Evolutionary conservation across 2,113 vertebrate species (phyloP).

Genomic region (Sapayoa aenigma): DNA sequence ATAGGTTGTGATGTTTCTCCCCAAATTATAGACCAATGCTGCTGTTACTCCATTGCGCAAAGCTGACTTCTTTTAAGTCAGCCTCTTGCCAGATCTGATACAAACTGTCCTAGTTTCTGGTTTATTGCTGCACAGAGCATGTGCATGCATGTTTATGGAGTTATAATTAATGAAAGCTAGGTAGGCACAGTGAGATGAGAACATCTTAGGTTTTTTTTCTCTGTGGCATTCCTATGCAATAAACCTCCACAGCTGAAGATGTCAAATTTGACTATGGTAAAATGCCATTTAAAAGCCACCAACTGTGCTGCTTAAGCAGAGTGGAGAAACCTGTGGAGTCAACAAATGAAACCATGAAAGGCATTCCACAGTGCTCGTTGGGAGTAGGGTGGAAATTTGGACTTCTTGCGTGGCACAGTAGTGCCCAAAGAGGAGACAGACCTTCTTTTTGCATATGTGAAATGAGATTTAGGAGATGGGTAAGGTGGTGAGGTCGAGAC

Average conservation of each 20-base stretch:
- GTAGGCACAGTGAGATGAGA: neutral
- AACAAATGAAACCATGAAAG: neutral
- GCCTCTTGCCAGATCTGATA: constrained; percentile 59
- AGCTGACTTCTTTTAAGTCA: neutral
- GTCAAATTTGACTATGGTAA: neutral
- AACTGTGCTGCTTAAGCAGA: neutral
- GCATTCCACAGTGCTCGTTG: neutral
- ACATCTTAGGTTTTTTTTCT: neutral
- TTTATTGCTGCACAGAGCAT: neutral
- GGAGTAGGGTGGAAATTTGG: neutral
- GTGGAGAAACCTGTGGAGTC: neutral
- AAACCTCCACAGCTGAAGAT: neutral
- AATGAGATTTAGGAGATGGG: neutral
- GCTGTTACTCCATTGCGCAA: constrained; percentile 3
- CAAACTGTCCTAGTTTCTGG: constrained; percentile 54
- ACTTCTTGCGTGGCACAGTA: neutral
- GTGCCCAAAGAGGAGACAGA: neutral
- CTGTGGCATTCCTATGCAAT: neutral
- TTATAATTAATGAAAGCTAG: constrained; percentile 15
- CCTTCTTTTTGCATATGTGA: neutral
- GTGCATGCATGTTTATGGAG: constrained; percentile 24
- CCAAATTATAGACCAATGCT: neutral
- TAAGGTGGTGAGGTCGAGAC: neutral
- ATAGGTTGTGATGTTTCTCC: neutral
- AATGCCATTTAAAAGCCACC: neutral